Evolutionary conservation across 2,888 invertebrate species (phyloP).

Genomic region (Apeira syringaria): DNA sequence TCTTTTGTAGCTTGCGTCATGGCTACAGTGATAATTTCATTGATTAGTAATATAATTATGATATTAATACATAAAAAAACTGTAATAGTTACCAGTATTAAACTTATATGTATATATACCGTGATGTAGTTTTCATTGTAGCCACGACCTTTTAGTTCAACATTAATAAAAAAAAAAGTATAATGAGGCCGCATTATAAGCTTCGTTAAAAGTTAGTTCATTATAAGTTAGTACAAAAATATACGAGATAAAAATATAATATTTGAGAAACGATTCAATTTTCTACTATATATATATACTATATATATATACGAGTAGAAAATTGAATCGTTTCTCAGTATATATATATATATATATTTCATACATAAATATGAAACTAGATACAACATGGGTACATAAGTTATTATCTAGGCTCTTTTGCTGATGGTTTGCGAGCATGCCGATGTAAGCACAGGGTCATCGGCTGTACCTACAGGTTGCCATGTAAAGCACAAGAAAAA

Average conservation of each 20-base stretch:
- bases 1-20: slow-evolving; percentile 15
- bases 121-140: no score
- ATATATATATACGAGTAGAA: no score
- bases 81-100: no score
- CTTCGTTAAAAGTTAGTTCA: neutral
- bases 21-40: slow-evolving; percentile 7
- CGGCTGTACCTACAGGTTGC: slow-evolving; percentile 1
- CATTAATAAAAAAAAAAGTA: no score
- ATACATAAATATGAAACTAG: neutral
- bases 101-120: no score
- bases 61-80: no score
- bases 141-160: no score
- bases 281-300: no score
- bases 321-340: no score
- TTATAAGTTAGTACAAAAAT: slow-evolving; percentile 10
- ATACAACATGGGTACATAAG: neutral
- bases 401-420: neutral
- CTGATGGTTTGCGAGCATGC: neutral
- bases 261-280: slow-evolving; percentile 6
- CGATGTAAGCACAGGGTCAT: no score
- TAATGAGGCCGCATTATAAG: slow-evolving; percentile 10
- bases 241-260: slow-evolving; percentile 4
- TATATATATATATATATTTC: no score
- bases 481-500: slow-evolving; percentile 3
- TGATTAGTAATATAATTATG: no score